Conservation (phyloP, 2,113 vertebrate genomes). For the Amphiprion ocellaris region DNA sequence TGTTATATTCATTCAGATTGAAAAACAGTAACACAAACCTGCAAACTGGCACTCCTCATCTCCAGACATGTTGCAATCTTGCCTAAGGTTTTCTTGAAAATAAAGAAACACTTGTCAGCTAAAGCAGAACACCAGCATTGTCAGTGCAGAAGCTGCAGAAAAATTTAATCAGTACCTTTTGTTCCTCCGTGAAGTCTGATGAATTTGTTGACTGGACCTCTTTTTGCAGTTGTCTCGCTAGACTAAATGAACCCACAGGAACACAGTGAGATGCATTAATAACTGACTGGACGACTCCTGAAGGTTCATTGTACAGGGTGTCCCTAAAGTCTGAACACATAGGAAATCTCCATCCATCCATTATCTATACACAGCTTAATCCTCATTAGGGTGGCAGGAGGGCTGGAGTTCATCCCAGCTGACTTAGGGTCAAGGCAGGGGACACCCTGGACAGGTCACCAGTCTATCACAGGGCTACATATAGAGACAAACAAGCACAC, state of each 20-base stretch:
- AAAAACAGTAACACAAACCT: slow-evolving; percentile 84
- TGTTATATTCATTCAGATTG: no score
- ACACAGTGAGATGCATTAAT: slow-evolving; percentile 10
- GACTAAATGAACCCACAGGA: slow-evolving; percentile 81
- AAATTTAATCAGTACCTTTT: slow-evolving; percentile 88
- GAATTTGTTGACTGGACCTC: slow-evolving; percentile 94
- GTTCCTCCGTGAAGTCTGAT: slow-evolving; percentile 95
- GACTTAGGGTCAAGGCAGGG: no score
- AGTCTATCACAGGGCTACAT: no score
- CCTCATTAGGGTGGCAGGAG: no score
- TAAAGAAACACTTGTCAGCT: neutral
- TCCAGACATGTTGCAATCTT: slow-evolving; percentile 98
- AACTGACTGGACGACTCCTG: no score
- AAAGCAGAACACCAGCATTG: neutral
- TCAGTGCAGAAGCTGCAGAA: neutral
- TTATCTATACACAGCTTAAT: no score
- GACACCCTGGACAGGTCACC: no score
- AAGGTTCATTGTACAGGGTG: no score
- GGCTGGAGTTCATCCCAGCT: no score
- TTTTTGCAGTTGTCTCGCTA: slow-evolving; percentile 97
- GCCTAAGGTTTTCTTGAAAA: slow-evolving; percentile 92
- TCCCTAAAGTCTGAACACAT: no score
- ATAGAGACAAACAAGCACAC: no score
- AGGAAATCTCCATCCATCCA: no score
- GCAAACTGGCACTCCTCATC: slow-evolving; percentile 94